phyloP scores from a whole-genome alignment of 1,140 invertebrate species.

The Archivesica marissinica region DNA sequence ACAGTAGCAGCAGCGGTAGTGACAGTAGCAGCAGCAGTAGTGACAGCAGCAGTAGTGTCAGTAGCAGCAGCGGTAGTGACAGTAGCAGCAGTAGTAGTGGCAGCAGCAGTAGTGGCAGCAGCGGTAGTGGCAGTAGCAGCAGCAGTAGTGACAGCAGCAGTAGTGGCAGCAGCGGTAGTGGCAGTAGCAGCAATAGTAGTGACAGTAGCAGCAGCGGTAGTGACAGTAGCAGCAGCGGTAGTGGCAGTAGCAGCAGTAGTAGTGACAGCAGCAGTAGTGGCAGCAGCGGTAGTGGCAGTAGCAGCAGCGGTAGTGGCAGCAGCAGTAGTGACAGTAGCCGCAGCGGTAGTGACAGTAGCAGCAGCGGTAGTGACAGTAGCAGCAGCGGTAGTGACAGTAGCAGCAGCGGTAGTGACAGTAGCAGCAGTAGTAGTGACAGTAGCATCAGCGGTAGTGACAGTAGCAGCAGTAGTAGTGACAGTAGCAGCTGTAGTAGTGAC shows the following conservation, averaged over 20 bases:
- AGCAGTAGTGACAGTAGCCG: slow-evolving; percentile 14
- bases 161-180: neutral
- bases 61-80: slow-evolving; percentile 1
- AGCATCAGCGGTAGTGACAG: neutral
- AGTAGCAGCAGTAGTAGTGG: slow-evolving; percentile 15
- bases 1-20: slow-evolving; percentile 3
- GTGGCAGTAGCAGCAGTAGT: neutral
- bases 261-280: neutral
- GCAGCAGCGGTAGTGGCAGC: neutral
- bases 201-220: slow-evolving; percentile 5
- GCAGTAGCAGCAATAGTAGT: neutral
- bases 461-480: slow-evolving; percentile 2
- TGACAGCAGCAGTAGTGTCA: slow-evolving; percentile 7
- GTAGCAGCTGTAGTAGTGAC: neutral
- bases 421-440: neutral
- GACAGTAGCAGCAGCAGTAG: slow-evolving; percentile 9
- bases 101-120: neutral
- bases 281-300: slow-evolving; percentile 3
- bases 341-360: neutral
- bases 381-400: slow-evolving; percentile 1
- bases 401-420: slow-evolving; percentile 12
- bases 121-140: neutral
- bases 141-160: slow-evolving; percentile 23
- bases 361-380: neutral
- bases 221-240: neutral